Percentiles rank a stretch among this genome's conserved stretches.
These are phyloP conservation scores for Brenthis daphne DNA, from an alignment of 2,888 invertebrate species.

Conservation along the genomic window DNA sequence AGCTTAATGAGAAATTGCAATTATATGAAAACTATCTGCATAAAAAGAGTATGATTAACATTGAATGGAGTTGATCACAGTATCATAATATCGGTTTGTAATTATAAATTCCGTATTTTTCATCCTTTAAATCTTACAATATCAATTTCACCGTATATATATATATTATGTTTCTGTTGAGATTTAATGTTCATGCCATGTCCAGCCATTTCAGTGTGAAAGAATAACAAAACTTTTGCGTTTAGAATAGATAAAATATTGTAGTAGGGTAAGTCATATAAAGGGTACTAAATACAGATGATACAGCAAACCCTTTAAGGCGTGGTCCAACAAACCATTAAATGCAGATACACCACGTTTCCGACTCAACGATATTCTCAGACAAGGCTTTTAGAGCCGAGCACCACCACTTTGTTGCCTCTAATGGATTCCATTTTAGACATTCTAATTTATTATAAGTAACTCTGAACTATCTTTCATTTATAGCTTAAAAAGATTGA, in stretches of 20 bases:
- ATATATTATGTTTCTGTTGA: too few species aligned
- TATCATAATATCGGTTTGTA: too few species aligned
- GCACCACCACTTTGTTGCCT: constrained; percentile 33
- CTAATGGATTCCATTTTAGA: constrained; percentile 40
- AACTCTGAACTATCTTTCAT: constrained; percentile 5
- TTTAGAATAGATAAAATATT: too few species aligned
- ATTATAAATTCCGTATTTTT: too few species aligned
- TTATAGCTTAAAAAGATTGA: too few species aligned
- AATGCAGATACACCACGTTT: constrained; percentile 38
- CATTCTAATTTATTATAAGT: constrained; percentile 25
- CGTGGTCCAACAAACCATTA: constrained; percentile 32
- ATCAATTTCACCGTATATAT: too few species aligned
- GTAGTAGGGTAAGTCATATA: not conserved
- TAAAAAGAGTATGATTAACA: not conserved
- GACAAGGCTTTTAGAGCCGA: constrained; percentile 39
- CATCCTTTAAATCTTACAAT: too few species aligned
- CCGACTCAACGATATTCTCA: constrained; percentile 36
- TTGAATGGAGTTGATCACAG: not conserved
- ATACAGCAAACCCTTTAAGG: constrained; percentile 14
- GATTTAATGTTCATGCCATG: too few species aligned
- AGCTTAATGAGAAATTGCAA: constrained; percentile 9
- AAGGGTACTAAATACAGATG: not conserved
- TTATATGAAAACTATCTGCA: not conserved
- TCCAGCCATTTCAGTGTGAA: too few species aligned
- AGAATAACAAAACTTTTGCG: too few species aligned